phyloP scores from a whole-genome alignment of 2,113 vertebrate species.

The Trematocara marginatum region DNA sequence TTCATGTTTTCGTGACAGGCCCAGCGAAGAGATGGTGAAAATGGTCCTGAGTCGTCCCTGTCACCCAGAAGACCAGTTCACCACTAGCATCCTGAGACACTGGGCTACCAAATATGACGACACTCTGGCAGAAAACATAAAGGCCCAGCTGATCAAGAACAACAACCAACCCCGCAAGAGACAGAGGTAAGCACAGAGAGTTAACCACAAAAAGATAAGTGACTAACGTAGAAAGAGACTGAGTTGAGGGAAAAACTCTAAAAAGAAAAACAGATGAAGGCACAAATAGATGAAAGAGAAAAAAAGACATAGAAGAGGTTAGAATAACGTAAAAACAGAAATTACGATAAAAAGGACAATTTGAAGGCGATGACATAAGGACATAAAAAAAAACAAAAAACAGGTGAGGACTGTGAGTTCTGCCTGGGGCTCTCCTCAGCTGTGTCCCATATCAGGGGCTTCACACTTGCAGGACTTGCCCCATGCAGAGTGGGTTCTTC shows the following conservation, averaged over 20 bases:
- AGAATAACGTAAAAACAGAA: not conserved
- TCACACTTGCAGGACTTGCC: not conserved
- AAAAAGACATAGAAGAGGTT: not conserved
- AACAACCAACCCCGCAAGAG: constrained; percentile 93
- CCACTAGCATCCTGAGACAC: constrained; percentile 92
- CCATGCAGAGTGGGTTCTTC: not conserved
- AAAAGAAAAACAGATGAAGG: not conserved
- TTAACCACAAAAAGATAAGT: not conserved
- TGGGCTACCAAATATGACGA: constrained; percentile 92
- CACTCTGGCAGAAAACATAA: constrained; percentile 88
- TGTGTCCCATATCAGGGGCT: not conserved
- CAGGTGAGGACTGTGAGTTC: fast-evolving
- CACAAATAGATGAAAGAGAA: not conserved
- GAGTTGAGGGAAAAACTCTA: not conserved
- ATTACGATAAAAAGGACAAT: not conserved
- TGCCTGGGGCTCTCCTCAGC: not conserved
- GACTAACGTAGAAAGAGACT: not conserved
- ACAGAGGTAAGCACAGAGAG: constrained; percentile 76
- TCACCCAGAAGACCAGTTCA: constrained; percentile 91
- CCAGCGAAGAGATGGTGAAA: constrained; percentile 97
- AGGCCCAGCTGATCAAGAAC: constrained; percentile 95
- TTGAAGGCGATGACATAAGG: not conserved
- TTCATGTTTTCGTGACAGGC: constrained; percentile 63
- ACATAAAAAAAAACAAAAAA: not conserved
- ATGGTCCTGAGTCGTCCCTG: constrained; percentile 95